Conservation (phyloP, 2,888 invertebrate genomes). For the Acrobasis suavella region DNA sequence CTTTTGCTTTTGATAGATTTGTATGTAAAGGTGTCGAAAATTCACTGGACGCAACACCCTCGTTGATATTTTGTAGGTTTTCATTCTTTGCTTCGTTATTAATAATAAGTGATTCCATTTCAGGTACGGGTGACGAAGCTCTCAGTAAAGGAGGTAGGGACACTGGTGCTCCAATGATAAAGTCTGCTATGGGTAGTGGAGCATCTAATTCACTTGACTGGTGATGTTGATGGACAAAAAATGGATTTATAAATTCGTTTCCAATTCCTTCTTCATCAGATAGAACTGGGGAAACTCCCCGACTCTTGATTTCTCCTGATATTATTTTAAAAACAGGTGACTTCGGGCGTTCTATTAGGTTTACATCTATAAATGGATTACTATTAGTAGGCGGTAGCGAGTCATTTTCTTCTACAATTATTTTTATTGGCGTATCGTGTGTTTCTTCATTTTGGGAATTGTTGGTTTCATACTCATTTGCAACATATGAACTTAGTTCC, state of each 20-base stretch:
- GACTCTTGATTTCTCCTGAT: constrained; percentile 52
- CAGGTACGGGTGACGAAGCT: constrained; percentile 58
- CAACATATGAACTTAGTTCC: constrained; percentile 57
- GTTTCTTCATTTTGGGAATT: constrained; percentile 67
- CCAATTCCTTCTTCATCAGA: constrained; percentile 47
- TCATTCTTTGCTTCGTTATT: constrained; percentile 33
- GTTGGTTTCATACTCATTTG: constrained; percentile 68
- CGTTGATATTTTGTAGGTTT: constrained; percentile 27
- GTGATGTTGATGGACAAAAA: constrained; percentile 58
- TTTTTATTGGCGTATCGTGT: constrained; percentile 50
- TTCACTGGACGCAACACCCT: constrained; percentile 36
- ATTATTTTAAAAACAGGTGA: constrained; percentile 73
- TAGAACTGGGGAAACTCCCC: constrained; percentile 44
- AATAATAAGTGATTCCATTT: constrained; percentile 54
- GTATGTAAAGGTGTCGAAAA: constrained; percentile 45
- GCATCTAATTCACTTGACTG: constrained; percentile 37
- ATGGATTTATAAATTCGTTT: constrained; percentile 68
- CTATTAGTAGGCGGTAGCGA: constrained; percentile 41
- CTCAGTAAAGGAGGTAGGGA: constrained; percentile 67
- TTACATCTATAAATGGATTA: constrained; percentile 57
- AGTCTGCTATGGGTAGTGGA: constrained; percentile 59
- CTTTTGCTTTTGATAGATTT: constrained; percentile 29
- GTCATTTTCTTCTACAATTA: constrained; percentile 48
- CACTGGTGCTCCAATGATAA: constrained; percentile 79
- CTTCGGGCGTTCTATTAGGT: constrained; percentile 60